phyloP scores from a whole-genome alignment of 2,888 invertebrate species.

The Cabera pusaria region DNA sequence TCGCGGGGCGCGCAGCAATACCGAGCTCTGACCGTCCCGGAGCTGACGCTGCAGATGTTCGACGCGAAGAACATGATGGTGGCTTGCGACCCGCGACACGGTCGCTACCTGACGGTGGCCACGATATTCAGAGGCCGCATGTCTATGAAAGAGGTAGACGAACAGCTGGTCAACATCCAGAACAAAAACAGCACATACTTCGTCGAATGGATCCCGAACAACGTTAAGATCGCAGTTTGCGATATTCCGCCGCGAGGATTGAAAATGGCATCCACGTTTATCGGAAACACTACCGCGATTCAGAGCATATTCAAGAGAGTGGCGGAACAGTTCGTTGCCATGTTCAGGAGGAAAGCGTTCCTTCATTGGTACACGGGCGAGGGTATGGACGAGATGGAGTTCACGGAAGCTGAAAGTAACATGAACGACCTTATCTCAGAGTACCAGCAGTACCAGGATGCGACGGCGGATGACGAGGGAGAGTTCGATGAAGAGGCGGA shows the following conservation, averaged over 20 bases:
- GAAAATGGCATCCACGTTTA: slow-evolving; percentile 94
- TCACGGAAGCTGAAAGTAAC: slow-evolving; percentile 95
- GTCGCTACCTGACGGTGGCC: slow-evolving; percentile 94
- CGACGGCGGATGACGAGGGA: slow-evolving; percentile 82
- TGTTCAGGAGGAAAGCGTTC: slow-evolving; percentile 98
- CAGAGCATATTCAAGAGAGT: slow-evolving; percentile 94
- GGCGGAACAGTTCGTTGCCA: slow-evolving; percentile 93
- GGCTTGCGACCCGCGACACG: slow-evolving; percentile 95
- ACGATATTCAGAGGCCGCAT: slow-evolving; percentile 94
- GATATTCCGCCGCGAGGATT: slow-evolving; percentile 90
- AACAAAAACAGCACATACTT: slow-evolving; percentile 91
- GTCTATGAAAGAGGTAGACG: slow-evolving; percentile 97
- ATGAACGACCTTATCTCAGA: slow-evolving; percentile 89
- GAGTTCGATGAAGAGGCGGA: slow-evolving; percentile 82
- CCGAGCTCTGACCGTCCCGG: slow-evolving; percentile 94
- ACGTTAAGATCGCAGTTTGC: slow-evolving; percentile 91
- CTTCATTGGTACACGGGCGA: slow-evolving; percentile 98
- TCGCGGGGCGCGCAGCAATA: slow-evolving; percentile 94
- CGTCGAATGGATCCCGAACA: slow-evolving; percentile 92
- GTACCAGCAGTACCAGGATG: slow-evolving; percentile 90
- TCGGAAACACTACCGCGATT: slow-evolving; percentile 93
- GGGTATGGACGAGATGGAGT: slow-evolving; percentile 97
- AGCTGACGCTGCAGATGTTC: slow-evolving; percentile 87
- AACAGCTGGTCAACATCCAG: slow-evolving; percentile 90
- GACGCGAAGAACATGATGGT: slow-evolving; percentile 93